Percentiles rank a stretch among this genome's conserved stretches.
phyloP scores from a whole-genome alignment of 1,140 invertebrate species.

The Caligus rogercresseyi region DNA sequence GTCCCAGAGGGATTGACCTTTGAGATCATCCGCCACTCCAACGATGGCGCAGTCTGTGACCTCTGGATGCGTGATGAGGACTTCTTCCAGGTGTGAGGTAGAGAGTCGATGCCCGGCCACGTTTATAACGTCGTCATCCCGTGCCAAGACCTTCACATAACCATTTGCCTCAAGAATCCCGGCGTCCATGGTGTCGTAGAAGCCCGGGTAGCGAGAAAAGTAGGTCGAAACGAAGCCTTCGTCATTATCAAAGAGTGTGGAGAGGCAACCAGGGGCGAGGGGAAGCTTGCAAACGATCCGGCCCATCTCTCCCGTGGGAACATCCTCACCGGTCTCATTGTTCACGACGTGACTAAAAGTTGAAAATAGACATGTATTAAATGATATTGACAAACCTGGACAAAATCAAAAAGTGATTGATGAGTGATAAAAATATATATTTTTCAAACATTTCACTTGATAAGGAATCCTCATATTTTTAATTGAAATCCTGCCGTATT shows the following conservation, averaged over 20 bases:
- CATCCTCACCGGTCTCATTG: conserved; percentile 47
- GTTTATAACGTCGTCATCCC: conserved; percentile 90
- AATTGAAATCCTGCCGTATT: too few species aligned
- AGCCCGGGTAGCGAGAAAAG: conserved; percentile 64
- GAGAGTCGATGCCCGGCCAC: conserved; percentile 78
- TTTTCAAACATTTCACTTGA: too few species aligned
- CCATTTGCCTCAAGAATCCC: conserved; percentile 65
- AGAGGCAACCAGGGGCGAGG: conserved; percentile 65
- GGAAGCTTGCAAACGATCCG: conserved; percentile 66
- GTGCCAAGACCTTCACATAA: conserved; percentile 65
- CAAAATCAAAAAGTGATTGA: too few species aligned
- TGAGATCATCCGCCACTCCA: conserved; percentile 66
- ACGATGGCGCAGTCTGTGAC: conserved; percentile 68
- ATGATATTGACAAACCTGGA: too few species aligned
- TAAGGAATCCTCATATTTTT: too few species aligned
- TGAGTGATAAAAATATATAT: too few species aligned
- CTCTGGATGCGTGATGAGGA: conserved; percentile 57
- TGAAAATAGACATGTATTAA: conserved; percentile 20
- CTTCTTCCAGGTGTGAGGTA: conserved; percentile 70
- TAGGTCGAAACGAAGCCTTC: conserved; percentile 62
- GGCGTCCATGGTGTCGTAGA: conserved; percentile 87
- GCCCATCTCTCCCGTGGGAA: conserved; percentile 50
- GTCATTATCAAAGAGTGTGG: conserved; percentile 58
- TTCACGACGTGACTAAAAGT: conserved; percentile 48
- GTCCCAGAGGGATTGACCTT: conserved; percentile 74